Evolutionary conservation across 2,888 invertebrate genomes (phyloP).

Genomic region (Pollenia griseotomentosa): DNA sequence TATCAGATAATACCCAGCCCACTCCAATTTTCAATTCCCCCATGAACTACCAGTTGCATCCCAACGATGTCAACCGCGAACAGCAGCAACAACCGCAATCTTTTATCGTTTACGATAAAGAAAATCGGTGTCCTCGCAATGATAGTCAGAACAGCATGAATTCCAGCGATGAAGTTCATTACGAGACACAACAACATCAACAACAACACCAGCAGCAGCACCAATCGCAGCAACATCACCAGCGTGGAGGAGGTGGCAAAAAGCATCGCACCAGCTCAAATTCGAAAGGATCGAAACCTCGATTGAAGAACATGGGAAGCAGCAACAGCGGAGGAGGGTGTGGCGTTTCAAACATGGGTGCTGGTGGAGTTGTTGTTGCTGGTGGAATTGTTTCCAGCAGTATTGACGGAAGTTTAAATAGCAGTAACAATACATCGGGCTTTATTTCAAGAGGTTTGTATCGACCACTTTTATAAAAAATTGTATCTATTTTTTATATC

Average conservation of each 20-base stretch:
- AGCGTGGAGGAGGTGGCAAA: conserved; percentile 79
- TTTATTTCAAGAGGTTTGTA: conserved; percentile 86
- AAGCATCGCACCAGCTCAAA: conserved; percentile 84
- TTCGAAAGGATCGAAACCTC: conserved; percentile 83
- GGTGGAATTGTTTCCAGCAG: conserved; percentile 83
- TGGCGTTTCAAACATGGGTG: conserved; percentile 75
- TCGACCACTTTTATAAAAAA: conserved; percentile 64
- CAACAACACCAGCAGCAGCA: conserved; percentile 72
- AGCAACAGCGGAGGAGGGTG: conserved; percentile 84
- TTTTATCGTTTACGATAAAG: conserved; percentile 80
- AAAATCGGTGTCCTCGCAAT: conserved; percentile 79
- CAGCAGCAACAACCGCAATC: conserved; percentile 71
- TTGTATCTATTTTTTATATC: conserved; percentile 75
- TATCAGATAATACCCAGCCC: conserved; percentile 65
- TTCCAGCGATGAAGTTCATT: conserved; percentile 77
- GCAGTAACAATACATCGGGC: conserved; percentile 85
- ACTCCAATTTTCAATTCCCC: conserved; percentile 76
- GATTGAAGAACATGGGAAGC: conserved; percentile 83
- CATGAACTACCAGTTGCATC: conserved; percentile 80
- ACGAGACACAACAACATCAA: conserved; percentile 78
- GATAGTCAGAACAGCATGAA: conserved; percentile 80
- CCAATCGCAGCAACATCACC: conserved; percentile 79
- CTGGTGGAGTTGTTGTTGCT: conserved; percentile 78
- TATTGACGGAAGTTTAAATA: conserved; percentile 71
- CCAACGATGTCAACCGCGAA: conserved; percentile 72